These are phyloP conservation scores for Fistularia commersonii DNA, from an alignment of 2,797 vertebrate species.

Conservation along the genomic window DNA sequence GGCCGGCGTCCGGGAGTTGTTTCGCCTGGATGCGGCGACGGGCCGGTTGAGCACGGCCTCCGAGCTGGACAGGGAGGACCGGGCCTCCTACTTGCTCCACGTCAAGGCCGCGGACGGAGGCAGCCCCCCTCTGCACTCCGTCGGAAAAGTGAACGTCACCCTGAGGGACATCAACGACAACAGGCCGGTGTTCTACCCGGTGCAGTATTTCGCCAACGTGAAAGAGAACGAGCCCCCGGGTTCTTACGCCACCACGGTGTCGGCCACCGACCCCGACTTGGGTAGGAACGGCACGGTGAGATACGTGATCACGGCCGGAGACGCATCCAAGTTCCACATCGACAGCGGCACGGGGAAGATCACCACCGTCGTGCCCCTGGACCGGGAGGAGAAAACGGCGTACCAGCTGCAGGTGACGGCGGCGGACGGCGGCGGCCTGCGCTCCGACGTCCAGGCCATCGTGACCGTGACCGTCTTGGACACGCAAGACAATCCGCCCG, in stretches of 20 bases:
- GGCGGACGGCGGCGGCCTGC: slow-evolving; percentile 85
- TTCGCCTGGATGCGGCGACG: slow-evolving; percentile 84
- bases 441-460: slow-evolving; percentile 85
- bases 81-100: slow-evolving; percentile 80
- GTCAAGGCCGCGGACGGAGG: slow-evolving; percentile 87
- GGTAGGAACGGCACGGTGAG: slow-evolving; percentile 89
- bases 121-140: slow-evolving; percentile 82
- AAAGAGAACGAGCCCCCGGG: slow-evolving; percentile 93
- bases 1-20: slow-evolving; percentile 74
- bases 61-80: slow-evolving; percentile 89
- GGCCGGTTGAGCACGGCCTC: slow-evolving; percentile 82
- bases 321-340: slow-evolving; percentile 87
- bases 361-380: slow-evolving; percentile 85
- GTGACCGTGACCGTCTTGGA: slow-evolving; percentile 94
- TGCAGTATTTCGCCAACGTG: slow-evolving; percentile 95
- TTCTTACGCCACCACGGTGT: slow-evolving; percentile 86
- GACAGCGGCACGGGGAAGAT: slow-evolving; percentile 85
- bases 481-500: slow-evolving; percentile 93
- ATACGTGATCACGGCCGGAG: slow-evolving; percentile 90
- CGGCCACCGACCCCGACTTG: slow-evolving; percentile 89
- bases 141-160: slow-evolving; percentile 85
- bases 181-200: slow-evolving; percentile 90
- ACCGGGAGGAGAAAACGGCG: slow-evolving; percentile 92
- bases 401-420: slow-evolving; percentile 92
- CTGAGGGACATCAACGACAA: slow-evolving; percentile 95